A percentile compares a stretch with the other conserved stretches of the same genome.
phyloP scores from a whole-genome alignment of 2,113 vertebrate species.

The Butorides virescens region DNA sequence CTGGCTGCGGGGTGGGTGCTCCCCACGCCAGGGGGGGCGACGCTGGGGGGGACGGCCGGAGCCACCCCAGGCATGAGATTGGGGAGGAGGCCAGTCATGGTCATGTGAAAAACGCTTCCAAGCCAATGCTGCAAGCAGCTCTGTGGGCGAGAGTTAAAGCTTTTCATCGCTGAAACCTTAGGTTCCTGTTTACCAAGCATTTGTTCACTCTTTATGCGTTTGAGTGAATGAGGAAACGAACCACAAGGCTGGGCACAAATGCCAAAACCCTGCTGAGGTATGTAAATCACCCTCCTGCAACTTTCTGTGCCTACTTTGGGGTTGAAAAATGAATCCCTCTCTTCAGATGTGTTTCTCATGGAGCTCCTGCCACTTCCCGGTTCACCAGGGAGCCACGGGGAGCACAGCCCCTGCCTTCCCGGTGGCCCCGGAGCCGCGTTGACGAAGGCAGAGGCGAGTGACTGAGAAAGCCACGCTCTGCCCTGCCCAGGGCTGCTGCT shows the following conservation, averaged over 20 bases:
- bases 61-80: neutral
- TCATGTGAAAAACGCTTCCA: slow-evolving; percentile 12
- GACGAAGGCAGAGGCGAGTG: neutral
- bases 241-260: slow-evolving; percentile 8
- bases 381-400: neutral
- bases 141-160: slow-evolving; percentile 1
- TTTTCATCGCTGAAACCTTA: slow-evolving; percentile 41
- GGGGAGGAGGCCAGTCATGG: neutral
- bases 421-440: neutral
- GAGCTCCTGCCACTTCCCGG: neutral
- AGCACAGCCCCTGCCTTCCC: neutral
- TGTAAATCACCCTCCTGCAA: neutral
- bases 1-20: neutral
- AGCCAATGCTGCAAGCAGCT: slow-evolving; percentile 17
- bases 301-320: neutral
- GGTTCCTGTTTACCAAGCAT: slow-evolving; percentile 70
- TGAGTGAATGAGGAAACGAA: slow-evolving; percentile 43
- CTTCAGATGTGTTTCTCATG: neutral
- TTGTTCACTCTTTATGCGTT: slow-evolving; percentile 26
- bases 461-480: neutral
- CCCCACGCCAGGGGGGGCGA: neutral
- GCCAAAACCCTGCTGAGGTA: slow-evolving; percentile 4
- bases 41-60: neutral
- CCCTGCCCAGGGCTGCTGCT: neutral
- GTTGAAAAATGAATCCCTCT: neutral